Percentiles rank a stretch among this genome's conserved stretches.
Conservation (phyloP, 2,797 vertebrate genomes). For the Ctenopoma kingsleyae region DNA sequence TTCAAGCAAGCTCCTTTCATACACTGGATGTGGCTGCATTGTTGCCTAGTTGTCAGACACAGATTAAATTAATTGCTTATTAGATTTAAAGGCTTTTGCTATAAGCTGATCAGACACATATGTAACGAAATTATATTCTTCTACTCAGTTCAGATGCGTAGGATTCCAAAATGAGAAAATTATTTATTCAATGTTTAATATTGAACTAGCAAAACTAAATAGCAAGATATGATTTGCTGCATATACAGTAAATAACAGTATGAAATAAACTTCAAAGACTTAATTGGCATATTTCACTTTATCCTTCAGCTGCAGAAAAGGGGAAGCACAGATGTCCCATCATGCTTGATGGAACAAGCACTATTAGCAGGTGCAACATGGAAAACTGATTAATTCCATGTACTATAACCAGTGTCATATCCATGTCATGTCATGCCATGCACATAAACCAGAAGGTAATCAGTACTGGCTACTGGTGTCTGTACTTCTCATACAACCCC, state of each 20-base stretch:
- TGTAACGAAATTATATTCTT: conserved; percentile 20
- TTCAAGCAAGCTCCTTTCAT: conserved; percentile 1
- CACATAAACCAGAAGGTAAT: conserved; percentile 53
- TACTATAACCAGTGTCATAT: neutral
- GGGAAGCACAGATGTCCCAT: conserved; percentile 33
- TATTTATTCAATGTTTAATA: neutral
- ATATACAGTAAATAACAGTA: neutral
- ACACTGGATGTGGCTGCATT: neutral
- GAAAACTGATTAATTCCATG: conserved; percentile 40
- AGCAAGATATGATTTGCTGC: neutral
- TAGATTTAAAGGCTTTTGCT: conserved; percentile 39
- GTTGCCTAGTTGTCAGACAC: neutral
- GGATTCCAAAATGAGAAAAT: conserved; percentile 2
- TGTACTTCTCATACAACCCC: conserved; percentile 22
- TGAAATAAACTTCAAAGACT: neutral
- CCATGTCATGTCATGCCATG: conserved; percentile 32
- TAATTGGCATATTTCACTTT: neutral
- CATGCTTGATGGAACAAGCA: conserved; percentile 32
- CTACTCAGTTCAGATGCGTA: neutral
- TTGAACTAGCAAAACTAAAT: too few relatives aligned
- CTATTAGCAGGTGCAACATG: conserved; percentile 45
- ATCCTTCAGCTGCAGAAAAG: neutral
- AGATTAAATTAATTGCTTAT: conserved; percentile 41
- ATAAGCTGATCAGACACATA: conserved; percentile 30
- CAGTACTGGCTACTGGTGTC: conserved; percentile 50